Evolutionary conservation across 2,888 invertebrate genomes (phyloP).

Genomic region (Exephanes ischioxanthus): DNA sequence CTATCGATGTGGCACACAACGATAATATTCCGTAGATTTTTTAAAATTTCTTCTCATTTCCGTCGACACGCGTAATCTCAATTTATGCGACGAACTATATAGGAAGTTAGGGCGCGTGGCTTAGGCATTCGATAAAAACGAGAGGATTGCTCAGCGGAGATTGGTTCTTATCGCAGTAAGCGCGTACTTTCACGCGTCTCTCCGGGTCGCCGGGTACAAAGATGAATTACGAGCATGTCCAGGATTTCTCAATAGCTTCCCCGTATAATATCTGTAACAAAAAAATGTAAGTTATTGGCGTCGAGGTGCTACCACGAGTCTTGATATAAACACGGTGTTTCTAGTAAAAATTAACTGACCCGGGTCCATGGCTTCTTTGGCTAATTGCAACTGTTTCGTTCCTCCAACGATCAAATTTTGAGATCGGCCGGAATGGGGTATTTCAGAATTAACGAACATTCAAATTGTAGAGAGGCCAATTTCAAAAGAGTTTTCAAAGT

Average conservation of each 20-base stretch:
- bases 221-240: constrained; percentile 3
- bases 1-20: neutral
- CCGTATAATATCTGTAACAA: neutral
- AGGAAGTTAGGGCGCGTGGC: constrained; percentile 25
- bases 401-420: neutral
- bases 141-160: neutral
- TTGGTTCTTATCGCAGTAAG: neutral
- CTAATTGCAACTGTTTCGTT: neutral
- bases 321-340: neutral
- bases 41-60: neutral
- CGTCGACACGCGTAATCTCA: neutral
- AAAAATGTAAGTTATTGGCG: neutral
- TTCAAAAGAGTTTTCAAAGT: too few species aligned
- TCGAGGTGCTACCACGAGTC: neutral
- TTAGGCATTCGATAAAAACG: constrained; percentile 8
- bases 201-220: neutral
- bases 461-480: too few species aligned
- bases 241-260: neutral
- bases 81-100: neutral
- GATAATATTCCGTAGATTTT: neutral
- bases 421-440: too few species aligned
- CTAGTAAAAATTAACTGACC: neutral
- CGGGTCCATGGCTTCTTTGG: neutral
- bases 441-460: too few species aligned
- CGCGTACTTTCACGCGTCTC: neutral